These are phyloP conservation scores for Seira musarum DNA, from an alignment of 2,888 invertebrate species.

Conservation along the genomic window DNA sequence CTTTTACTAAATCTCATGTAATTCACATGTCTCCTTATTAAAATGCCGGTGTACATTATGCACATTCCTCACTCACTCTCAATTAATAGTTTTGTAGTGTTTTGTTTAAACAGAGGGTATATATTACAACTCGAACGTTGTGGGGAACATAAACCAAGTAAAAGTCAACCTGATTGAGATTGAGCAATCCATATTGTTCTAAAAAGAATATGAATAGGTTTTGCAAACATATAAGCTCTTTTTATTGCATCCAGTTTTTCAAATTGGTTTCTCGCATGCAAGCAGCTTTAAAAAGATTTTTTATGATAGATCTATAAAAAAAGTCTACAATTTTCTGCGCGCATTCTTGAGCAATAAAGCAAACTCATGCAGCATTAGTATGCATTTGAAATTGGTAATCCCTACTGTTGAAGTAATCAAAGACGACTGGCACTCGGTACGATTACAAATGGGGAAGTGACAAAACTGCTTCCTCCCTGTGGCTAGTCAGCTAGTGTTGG, in stretches of 20 bases:
- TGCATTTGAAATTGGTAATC: background rate
- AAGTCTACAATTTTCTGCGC: background rate
- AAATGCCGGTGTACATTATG: no score
- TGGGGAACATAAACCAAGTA: no score
- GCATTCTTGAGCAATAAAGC: background rate
- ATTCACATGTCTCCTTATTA: no score
- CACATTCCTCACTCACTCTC: no score
- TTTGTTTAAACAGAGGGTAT: no score
- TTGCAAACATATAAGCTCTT: background rate
- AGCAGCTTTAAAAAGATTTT: conserved; percentile 21
- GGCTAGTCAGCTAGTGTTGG: no score
- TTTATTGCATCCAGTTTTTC: conserved; percentile 16
- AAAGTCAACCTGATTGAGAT: background rate
- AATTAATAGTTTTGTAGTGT: no score
- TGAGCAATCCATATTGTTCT: background rate
- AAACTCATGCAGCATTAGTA: background rate
- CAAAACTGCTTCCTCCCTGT: background rate
- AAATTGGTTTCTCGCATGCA: conserved; percentile 64
- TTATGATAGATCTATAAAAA: conserved; percentile 1
- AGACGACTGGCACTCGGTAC: background rate
- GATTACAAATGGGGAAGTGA: background rate
- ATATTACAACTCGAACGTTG: no score
- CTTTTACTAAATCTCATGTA: no score
- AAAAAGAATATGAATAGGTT: background rate
- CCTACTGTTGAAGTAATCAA: background rate